phyloP scores from a whole-genome alignment of 1,140 invertebrate genomes.

The Chelonus insularis region DNA sequence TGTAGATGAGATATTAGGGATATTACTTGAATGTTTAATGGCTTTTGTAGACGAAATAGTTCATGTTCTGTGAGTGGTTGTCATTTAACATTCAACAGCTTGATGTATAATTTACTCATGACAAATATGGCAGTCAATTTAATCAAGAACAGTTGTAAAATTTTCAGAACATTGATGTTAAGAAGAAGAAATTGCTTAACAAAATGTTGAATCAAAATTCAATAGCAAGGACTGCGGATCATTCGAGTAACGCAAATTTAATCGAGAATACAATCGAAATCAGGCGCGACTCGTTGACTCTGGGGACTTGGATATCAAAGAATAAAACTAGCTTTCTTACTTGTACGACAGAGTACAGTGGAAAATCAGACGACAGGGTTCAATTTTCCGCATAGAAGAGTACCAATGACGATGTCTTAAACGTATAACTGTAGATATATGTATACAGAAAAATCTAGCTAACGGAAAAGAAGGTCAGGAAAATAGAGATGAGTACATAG shows the following conservation, averaged over 20 bases:
- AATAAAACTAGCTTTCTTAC: not conserved
- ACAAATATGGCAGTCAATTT: not conserved
- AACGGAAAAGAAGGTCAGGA: not conserved
- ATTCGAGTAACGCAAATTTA: constrained; percentile 2
- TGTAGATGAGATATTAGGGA: no score
- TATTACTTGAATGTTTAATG: no score
- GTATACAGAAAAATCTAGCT: not conserved
- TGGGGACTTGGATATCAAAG: not conserved
- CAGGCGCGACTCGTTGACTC: not conserved
- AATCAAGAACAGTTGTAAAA: not conserved
- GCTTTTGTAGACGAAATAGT: no score
- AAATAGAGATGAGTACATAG: constrained; percentile 18
- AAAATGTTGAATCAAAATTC: no score
- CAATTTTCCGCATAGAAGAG: constrained; percentile 29
- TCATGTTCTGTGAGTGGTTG: no score
- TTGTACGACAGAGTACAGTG: not conserved
- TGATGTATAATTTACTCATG: not conserved
- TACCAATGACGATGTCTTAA: not conserved
- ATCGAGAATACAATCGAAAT: constrained; percentile 3
- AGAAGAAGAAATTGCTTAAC: no score
- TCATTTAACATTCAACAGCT: no score
- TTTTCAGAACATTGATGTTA: no score
- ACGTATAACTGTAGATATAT: constrained; percentile 1
- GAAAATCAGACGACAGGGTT: constrained; percentile 30
- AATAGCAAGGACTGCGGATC: not conserved